phyloP scores from a whole-genome alignment of 2,797 vertebrate genomes.

The Acipenser transmontanus region DNA sequence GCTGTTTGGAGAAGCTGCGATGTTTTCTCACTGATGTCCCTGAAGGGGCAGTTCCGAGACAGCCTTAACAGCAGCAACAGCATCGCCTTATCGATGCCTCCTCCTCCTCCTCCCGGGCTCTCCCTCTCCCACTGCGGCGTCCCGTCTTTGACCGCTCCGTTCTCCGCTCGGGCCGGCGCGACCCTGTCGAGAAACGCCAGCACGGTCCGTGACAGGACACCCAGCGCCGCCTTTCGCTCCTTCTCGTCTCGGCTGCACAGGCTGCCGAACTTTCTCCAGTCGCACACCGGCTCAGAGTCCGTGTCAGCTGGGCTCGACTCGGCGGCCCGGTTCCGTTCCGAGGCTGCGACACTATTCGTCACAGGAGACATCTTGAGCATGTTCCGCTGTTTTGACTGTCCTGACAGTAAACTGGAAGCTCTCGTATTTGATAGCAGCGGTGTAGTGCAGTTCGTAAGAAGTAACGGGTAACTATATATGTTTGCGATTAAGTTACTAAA shows the following conservation, averaged over 20 bases:
- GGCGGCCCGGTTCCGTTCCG: not conserved
- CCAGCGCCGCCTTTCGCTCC: constrained; percentile 49
- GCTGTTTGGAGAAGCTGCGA: constrained; percentile 45
- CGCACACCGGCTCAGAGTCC: constrained; percentile 30
- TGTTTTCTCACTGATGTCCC: constrained; percentile 39
- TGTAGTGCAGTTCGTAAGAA: not conserved
- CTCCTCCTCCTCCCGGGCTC: not conserved
- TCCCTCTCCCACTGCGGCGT: not conserved
- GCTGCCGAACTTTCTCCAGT: constrained; percentile 34
- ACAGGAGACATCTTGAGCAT: constrained; percentile 15
- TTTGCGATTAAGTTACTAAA: not conserved
- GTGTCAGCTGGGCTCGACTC: constrained; percentile 23
- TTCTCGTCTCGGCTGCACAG: constrained; percentile 50
- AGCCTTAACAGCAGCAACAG: constrained; percentile 51
- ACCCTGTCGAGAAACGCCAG: constrained; percentile 27
- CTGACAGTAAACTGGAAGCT: too few species aligned
- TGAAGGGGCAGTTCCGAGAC: constrained; percentile 50
- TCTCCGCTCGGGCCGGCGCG: constrained; percentile 13
- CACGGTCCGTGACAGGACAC: constrained; percentile 43
- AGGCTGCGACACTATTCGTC: not conserved
- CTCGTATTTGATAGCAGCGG: too few species aligned
- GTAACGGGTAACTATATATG: not conserved
- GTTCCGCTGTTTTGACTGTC: not conserved
- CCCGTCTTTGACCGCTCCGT: constrained; percentile 18
- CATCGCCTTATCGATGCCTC: constrained; percentile 34